These are phyloP conservation scores for Nothura maculosa DNA, from an alignment of 2,797 vertebrate genomes.

Conservation along the genomic window DNA sequence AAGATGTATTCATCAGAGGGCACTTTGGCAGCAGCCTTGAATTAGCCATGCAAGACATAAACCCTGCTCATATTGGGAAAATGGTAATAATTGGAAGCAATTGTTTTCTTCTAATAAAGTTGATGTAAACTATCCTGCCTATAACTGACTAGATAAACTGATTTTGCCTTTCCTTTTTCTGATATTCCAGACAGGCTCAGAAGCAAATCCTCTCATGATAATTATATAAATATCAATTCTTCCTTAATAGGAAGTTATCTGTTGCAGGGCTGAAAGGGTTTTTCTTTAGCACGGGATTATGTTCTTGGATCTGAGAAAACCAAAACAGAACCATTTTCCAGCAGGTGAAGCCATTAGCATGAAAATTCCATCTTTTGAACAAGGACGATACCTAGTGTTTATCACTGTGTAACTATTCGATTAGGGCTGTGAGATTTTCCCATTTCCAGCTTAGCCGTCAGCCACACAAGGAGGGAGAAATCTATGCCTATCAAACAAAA, in stretches of 20 bases:
- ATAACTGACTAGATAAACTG: neutral
- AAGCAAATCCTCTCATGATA: neutral
- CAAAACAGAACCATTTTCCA: slow-evolving; percentile 9
- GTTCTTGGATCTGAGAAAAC: neutral
- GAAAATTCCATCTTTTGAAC: slow-evolving; percentile 10
- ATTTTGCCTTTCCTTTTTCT: neutral
- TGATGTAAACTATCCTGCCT: neutral
- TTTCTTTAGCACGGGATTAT: slow-evolving; percentile 7
- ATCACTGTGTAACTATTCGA: neutral
- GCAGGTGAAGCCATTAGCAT: neutral
- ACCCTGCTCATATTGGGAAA: neutral
- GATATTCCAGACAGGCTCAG: neutral
- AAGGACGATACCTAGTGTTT: neutral
- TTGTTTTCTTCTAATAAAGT: neutral
- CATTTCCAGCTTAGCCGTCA: neutral
- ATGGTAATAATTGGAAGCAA: neutral
- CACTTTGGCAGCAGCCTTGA: neutral
- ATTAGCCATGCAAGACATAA: neutral
- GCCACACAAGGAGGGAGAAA: neutral
- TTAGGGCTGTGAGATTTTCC: neutral
- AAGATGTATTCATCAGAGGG: neutral
- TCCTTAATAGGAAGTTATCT: neutral
- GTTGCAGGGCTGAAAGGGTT: neutral
- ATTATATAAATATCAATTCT: neutral
- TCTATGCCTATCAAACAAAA: neutral